These are phyloP conservation scores for Thymelicus sylvestris DNA, from an alignment of 2,888 invertebrate species.

Conservation along the genomic window DNA sequence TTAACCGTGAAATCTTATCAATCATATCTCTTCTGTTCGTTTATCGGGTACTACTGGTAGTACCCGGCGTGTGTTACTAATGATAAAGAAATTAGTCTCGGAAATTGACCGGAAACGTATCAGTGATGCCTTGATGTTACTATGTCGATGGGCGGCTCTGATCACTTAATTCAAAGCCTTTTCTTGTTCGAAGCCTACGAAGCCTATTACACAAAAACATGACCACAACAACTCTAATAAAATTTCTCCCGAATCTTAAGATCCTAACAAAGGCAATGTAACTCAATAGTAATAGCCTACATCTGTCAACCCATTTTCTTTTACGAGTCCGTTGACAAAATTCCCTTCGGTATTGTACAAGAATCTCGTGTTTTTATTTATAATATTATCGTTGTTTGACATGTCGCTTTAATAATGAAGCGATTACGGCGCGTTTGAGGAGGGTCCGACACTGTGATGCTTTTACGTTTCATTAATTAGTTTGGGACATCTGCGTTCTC, in stretches of 20 bases:
- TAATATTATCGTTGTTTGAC: constrained; percentile 28
- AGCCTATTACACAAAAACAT: no score
- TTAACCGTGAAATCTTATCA: no score
- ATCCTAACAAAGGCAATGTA: constrained; percentile 17
- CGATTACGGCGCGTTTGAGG: constrained; percentile 32
- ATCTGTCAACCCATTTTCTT: constrained; percentile 32
- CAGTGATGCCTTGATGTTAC: no score
- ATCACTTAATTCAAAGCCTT: no score
- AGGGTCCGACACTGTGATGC: constrained; percentile 32
- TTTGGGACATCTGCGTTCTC: constrained; percentile 30
- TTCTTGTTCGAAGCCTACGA: no score
- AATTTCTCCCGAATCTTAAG: not conserved
- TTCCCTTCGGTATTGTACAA: constrained; percentile 18
- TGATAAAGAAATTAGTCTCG: no score
- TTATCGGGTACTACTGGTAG: no score
- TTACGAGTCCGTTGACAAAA: constrained; percentile 26
- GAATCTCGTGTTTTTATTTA: constrained; percentile 23
- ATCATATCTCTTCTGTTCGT: no score
- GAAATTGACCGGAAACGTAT: no score
- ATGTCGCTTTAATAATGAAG: constrained; percentile 30
- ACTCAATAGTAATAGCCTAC: constrained; percentile 23
- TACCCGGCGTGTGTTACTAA: no score
- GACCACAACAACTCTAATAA: not conserved
- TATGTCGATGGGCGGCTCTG: no score
- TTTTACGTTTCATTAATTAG: constrained; percentile 31